Evolutionary conservation across 2,888 invertebrate species (phyloP).

Genomic region (Callinectes sapidus): DNA sequence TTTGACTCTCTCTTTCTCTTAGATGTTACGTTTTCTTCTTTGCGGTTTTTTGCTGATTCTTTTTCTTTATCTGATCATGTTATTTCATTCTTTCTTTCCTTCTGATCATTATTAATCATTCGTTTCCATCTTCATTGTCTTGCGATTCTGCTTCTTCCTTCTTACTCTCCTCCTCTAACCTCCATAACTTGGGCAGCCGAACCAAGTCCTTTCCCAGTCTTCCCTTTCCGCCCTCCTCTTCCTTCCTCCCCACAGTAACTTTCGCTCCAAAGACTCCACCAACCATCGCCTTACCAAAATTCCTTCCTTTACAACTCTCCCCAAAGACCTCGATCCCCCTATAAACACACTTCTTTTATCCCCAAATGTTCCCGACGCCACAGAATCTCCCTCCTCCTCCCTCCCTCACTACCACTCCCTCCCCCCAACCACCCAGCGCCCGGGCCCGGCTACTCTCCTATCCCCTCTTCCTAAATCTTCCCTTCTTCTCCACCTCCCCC

Average conservation of each 20-base stretch:
- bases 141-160: not conserved
- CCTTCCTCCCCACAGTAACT: not conserved
- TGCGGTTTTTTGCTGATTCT: not conserved
- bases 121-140: not conserved
- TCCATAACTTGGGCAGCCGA: not conserved
- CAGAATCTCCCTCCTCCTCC: not conserved
- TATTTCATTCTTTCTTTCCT: not conserved
- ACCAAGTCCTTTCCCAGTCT: not conserved
- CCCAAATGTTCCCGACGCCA: conserved; percentile 7
- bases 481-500: not conserved
- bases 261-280: not conserved
- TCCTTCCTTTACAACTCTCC: conserved; percentile 39
- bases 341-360: conserved; percentile 34
- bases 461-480: conserved; percentile 30
- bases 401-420: not conserved
- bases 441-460: not conserved
- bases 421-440: not conserved
- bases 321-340: conserved; percentile 1
- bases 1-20: not conserved
- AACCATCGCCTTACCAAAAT: conserved; percentile 3
- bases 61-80: not conserved
- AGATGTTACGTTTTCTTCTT: not conserved
- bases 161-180: not conserved
- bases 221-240: not conserved
- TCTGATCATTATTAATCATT: not conserved